phyloP scores from a whole-genome alignment of 2,888 invertebrate species.

The Lasioglossum zephyrum region DNA sequence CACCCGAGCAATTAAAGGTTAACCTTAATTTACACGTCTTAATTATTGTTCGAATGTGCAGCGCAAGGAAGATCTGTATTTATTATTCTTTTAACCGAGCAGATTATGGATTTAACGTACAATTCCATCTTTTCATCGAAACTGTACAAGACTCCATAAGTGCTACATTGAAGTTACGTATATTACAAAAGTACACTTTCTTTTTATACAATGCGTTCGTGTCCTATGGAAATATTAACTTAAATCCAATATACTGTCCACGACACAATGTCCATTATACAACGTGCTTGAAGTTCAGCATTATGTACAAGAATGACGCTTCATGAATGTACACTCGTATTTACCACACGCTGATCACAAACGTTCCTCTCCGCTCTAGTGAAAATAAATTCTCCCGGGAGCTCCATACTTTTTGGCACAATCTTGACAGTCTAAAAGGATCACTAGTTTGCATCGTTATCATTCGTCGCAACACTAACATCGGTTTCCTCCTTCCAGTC shows the following conservation, averaged over 20 bases:
- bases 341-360: slow-evolving; percentile 49
- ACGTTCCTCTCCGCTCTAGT: slow-evolving; percentile 39
- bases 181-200: slow-evolving; percentile 32
- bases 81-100: slow-evolving; percentile 1
- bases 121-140: not conserved
- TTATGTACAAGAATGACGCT: slow-evolving; percentile 64
- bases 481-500: not conserved
- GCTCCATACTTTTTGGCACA: slow-evolving; percentile 58
- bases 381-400: slow-evolving; percentile 59
- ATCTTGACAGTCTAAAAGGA: slow-evolving; percentile 19
- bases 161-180: slow-evolving; percentile 19
- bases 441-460: slow-evolving; percentile 1
- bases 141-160: not conserved
- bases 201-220: not conserved
- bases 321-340: slow-evolving; percentile 61
- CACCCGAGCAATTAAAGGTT: not conserved
- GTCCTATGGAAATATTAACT: not conserved
- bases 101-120: not conserved
- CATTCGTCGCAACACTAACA: not conserved
- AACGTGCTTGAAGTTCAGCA: slow-evolving; percentile 29
- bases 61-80: slow-evolving; percentile 10
- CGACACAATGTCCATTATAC: slow-evolving; percentile 3
- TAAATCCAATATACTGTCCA: slow-evolving; percentile 3
- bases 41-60: slow-evolving; percentile 7
- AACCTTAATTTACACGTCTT: not conserved